phyloP scores from a whole-genome alignment of 1,140 invertebrate genomes.

The Frieseomelitta varia region DNA sequence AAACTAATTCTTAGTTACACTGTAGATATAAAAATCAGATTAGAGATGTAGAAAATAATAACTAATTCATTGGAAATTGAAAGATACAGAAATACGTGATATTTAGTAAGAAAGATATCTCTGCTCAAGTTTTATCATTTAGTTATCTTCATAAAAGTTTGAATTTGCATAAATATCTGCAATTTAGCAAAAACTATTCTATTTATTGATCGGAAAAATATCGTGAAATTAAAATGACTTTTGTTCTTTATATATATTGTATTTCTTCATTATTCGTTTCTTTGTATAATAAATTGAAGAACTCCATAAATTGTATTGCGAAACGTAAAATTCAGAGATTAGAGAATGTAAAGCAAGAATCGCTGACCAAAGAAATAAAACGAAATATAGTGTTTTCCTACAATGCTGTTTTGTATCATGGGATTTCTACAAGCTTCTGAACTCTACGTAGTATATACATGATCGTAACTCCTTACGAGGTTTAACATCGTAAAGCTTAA shows the following conservation, averaged over 20 bases:
- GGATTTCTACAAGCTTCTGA: constrained; percentile 18
- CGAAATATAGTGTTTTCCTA: background rate
- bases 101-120: background rate
- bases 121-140: background rate
- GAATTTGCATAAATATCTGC: background rate
- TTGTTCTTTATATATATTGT: background rate
- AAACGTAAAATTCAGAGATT: background rate
- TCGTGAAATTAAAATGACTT: background rate
- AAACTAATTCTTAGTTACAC: background rate
- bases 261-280: background rate
- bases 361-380: background rate
- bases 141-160: background rate
- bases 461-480: constrained; percentile 45
- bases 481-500: constrained; percentile 44
- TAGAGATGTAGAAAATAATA: background rate
- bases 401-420: background rate
- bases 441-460: constrained; percentile 1
- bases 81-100: background rate
- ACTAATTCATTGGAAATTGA: background rate
- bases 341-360: background rate
- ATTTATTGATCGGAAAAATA: background rate
- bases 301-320: background rate
- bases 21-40: background rate
- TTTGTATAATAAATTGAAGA: background rate
- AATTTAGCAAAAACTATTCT: background rate